Percentiles rank a stretch among this genome's conserved stretches.
phyloP scores from a whole-genome alignment of 2,113 vertebrate genomes.

The Opisthocomus hoazin region DNA sequence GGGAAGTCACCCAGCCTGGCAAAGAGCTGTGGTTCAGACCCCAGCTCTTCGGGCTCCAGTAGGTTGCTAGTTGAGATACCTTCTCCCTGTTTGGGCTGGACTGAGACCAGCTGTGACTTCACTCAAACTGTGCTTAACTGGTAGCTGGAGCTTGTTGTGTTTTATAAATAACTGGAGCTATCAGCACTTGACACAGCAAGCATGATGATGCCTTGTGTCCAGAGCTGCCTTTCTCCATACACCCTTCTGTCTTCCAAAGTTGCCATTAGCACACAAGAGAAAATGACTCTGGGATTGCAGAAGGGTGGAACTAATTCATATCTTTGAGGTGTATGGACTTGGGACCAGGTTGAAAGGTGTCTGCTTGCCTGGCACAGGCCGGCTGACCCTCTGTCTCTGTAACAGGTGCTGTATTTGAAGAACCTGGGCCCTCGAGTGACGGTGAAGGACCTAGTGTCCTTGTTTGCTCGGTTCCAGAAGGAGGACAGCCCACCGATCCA shows the following conservation, averaged over 20 bases:
- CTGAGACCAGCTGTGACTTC: neutral
- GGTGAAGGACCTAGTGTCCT: constrained; percentile 82
- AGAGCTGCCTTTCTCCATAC: neutral
- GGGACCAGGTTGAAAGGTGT: neutral
- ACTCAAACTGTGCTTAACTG: neutral
- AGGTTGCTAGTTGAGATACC: neutral
- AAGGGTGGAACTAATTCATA: neutral
- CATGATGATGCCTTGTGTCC: neutral
- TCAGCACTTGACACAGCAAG: neutral
- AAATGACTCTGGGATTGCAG: neutral
- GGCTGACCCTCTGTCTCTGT: neutral
- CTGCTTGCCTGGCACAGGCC: neutral
- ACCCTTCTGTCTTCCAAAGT: neutral
- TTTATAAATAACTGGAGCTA: neutral
- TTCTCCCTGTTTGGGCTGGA: neutral
- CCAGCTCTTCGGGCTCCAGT: neutral
- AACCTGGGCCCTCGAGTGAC: constrained; percentile 83
- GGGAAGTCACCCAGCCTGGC: neutral
- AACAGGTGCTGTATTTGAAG: constrained; percentile 90
- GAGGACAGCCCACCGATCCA: constrained; percentile 64
- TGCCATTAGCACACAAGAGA: accelerated
- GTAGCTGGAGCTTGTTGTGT: neutral
- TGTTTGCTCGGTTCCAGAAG: constrained; percentile 88
- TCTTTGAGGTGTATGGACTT: neutral
- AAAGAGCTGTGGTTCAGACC: neutral